A percentile compares a stretch with the other conserved stretches of the same genome.
Evolutionary conservation across 1,140 invertebrate species (phyloP).

Genomic region (Himalopsyche phryganea): DNA sequence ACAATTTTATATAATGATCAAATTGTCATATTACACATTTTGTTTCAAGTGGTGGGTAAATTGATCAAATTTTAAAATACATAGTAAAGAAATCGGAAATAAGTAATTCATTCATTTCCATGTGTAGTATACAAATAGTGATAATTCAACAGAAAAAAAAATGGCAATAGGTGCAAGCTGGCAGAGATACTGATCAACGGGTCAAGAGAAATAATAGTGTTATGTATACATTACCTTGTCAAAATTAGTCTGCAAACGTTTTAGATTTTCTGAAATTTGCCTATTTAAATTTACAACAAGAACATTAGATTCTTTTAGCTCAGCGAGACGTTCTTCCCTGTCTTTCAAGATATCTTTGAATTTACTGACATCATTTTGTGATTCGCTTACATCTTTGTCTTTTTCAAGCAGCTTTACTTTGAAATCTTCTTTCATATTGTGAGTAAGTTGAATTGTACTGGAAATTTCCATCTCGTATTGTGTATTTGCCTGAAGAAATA

Average conservation of each 20-base stretch:
- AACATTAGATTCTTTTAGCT: slow-evolving; percentile 50
- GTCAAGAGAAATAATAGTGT: no score
- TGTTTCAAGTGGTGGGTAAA: no score
- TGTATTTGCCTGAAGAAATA: slow-evolving; percentile 54
- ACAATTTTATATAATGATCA: no score
- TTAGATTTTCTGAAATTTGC: slow-evolving; percentile 51
- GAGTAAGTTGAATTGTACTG: slow-evolving; percentile 62
- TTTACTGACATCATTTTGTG: slow-evolving; percentile 29
- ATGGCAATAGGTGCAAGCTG: no score
- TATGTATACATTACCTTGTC: slow-evolving; percentile 45
- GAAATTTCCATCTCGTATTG: slow-evolving; percentile 64
- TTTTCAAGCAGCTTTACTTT: slow-evolving; percentile 41
- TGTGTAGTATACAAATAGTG: no score
- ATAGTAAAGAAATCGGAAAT: no score
- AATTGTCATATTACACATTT: no score
- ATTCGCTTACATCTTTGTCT: slow-evolving; percentile 25
- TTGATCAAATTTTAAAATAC: no score
- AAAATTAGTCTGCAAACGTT: slow-evolving; percentile 51
- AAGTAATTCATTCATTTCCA: no score
- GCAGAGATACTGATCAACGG: no score
- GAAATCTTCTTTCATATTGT: slow-evolving; percentile 65
- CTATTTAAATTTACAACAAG: slow-evolving; percentile 51
- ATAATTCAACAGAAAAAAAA: no score
- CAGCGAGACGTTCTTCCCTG: slow-evolving; percentile 40
- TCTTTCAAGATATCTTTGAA: slow-evolving; percentile 38